Evolutionary conservation across 2,888 invertebrate species (phyloP), one percentile per base, ranked within the genome.

Genomic region (Lathronympha strigana): DNA sequence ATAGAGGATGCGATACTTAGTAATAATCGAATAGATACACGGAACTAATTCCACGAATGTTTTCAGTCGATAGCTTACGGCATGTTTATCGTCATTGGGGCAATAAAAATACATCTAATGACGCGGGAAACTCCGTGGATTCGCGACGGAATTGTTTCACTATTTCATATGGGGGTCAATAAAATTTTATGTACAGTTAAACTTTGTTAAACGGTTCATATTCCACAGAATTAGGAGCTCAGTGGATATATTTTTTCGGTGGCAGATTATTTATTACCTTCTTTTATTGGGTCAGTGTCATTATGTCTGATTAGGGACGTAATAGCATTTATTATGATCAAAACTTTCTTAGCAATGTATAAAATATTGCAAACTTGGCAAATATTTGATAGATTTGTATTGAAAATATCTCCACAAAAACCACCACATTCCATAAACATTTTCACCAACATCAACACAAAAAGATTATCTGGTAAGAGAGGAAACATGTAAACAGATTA

Each of bases 171-270:
- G 89, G 86, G 88, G 87, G 84, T 88, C 83, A 88, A 91, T 92
- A 92, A 92, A 91, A 90, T 90, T 90, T 92, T 91, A 92, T 91
- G 87, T 84, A 76, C 86, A 88, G 89, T 90, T 90, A 86, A 89
- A 90, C 83, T 90, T 86, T 81, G 85, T 90, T 91, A 90, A 91
- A 88, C 80, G 87, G 73, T 79, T 76, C 77, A 76, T 77, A 76
- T 81, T 76, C 71, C 72, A 67, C 66, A 61, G 67, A 78, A 82
- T 81, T 82, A 82, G 74, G 70, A 67, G 68, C 67, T 45, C 33
- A 67, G 71, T 70, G 36, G 68, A 62, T 66, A 55, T 70, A 49
- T 60, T 54, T 66, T 54, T 49, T 53, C 5, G 50, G 17, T 63
- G 4, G 21, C 45, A 33, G 50, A 47, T 9, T 45, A 15, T 60